A percentile compares a stretch with the other conserved stretches of the same genome.
These are phyloP conservation scores for Icerya purchasi DNA, from an alignment of 2,888 invertebrate genomes.

Conservation along the genomic window DNA sequence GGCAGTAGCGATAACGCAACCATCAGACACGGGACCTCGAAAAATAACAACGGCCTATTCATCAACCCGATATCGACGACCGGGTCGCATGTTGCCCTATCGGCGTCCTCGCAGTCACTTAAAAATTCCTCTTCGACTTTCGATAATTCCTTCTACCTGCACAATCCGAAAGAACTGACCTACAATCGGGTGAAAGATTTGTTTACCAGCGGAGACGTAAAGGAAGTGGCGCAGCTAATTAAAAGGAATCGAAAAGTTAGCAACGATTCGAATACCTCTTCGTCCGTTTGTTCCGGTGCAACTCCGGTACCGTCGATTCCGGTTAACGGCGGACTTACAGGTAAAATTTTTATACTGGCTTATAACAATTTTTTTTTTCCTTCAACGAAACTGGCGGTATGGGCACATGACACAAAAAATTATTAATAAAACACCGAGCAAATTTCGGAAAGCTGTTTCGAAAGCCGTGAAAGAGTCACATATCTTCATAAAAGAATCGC, in stretches of 20 bases:
- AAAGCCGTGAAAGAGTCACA: too few species aligned
- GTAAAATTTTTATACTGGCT: too few species aligned
- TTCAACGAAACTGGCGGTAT: too few species aligned
- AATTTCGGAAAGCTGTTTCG: too few species aligned
- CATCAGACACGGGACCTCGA: constrained; percentile 22
- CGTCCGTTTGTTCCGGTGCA: constrained; percentile 13
- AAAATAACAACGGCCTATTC: constrained; percentile 40
- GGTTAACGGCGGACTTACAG: constrained; percentile 15
- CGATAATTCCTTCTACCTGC: constrained; percentile 62
- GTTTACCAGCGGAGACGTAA: constrained; percentile 27
- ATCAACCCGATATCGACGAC: constrained; percentile 51
- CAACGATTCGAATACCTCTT: constrained; percentile 10
- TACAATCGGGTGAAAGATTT: constrained; percentile 68
- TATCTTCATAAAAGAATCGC: too few species aligned
- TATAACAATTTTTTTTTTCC: too few species aligned
- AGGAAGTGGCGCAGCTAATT: background rate
- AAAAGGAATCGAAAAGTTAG: constrained; percentile 2
- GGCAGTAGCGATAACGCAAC: constrained; percentile 21
- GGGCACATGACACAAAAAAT: too few species aligned
- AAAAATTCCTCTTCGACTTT: constrained; percentile 24
- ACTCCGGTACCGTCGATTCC: constrained; percentile 21
- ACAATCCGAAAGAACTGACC: constrained; percentile 50
- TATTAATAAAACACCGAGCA: too few species aligned
- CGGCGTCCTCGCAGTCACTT: constrained; percentile 30
- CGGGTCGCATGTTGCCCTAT: too few species aligned